Base-by-base conservation (phyloP, 2,113 vertebrate genomes). In the Strix aluco region DNA sequence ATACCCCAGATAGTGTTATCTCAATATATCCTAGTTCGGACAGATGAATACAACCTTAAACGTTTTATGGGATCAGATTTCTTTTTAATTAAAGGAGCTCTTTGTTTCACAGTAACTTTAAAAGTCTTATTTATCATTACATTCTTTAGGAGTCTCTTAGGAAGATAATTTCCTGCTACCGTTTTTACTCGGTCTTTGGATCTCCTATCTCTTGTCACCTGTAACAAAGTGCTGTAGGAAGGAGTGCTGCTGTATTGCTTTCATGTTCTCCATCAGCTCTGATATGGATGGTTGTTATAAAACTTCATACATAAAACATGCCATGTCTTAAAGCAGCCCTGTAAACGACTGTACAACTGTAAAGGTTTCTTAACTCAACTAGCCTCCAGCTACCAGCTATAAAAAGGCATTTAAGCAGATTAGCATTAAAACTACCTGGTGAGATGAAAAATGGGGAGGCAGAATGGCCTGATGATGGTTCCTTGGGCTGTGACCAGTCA, bases 391-490 rank as follows among this genome's bases (percentile, higher is more conserved):
- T 51, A 90, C 61, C 81, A 46, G 79, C 90, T 88, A 46, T 90
- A 69, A 93, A 95, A 88, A 94, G 46, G 42, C 54, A 66, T 94
- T 97, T 95, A 88, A 93, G 74, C 46, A 96, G 88, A 93, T 94
- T 90, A 96, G 81, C 88, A 80, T 82, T 77, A 80, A 47, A 93
- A 90, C 85, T 94, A 92, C 87, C 78, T n/a, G 80, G 72, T 74
- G 77, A 71, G 86, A 81, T 81, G 83, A 94, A 88, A 95, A 95
- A 94, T 71, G 55, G 59, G 42, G 88, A 94, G 90, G 86, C 79
- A 88, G 63, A 47, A 70, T 1, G 3, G 73, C n/a, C 81, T 54
- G 8, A 16, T 30, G 81, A 42, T 36, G 63, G 82, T 38, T 82
- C 51, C 3, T 26, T 81, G 92, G 75, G 25, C 36, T 78, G 46